Evolutionary conservation across 2,797 vertebrate species (phyloP).

Genomic region (Cyprinella venusta): DNA sequence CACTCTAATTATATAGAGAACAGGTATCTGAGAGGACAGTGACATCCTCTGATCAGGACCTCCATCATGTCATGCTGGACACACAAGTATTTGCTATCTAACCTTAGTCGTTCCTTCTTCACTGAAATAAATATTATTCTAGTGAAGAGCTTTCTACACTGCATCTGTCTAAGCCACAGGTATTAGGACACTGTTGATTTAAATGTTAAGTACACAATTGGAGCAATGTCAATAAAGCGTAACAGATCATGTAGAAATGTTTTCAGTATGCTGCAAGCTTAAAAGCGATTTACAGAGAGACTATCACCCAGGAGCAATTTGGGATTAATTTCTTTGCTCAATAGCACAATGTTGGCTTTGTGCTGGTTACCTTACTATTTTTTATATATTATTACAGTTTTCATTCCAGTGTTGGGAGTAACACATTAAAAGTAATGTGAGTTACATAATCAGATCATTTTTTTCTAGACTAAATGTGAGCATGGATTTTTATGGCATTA

Average conservation of each 20-base stretch:
- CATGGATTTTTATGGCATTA: background rate
- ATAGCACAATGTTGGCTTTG: background rate
- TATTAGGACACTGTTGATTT: conserved; percentile 27
- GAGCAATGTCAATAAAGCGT: conserved; percentile 30
- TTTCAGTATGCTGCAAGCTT: background rate
- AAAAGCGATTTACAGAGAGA: background rate
- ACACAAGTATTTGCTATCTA: conserved; percentile 12
- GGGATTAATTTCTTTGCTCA: background rate
- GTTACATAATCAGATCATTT: background rate
- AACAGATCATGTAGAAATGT: conserved; percentile 12
- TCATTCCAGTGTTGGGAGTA: background rate
- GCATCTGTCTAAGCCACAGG: conserved; percentile 21
- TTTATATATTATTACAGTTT: background rate
- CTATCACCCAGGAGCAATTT: background rate
- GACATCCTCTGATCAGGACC: conserved; percentile 21
- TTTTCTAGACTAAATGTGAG: background rate
- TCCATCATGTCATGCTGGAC: background rate
- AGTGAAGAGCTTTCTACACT: conserved; percentile 3
- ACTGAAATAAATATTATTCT: background rate
- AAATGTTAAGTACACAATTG: conserved; percentile 28
- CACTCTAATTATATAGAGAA: conserved; percentile 25
- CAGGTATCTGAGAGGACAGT: background rate
- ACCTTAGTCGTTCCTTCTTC: background rate
- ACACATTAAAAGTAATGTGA: background rate
- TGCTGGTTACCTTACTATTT: background rate